Base-by-base conservation (phyloP, 2,888 invertebrate species). In the Amaurobius ferox region DNA sequence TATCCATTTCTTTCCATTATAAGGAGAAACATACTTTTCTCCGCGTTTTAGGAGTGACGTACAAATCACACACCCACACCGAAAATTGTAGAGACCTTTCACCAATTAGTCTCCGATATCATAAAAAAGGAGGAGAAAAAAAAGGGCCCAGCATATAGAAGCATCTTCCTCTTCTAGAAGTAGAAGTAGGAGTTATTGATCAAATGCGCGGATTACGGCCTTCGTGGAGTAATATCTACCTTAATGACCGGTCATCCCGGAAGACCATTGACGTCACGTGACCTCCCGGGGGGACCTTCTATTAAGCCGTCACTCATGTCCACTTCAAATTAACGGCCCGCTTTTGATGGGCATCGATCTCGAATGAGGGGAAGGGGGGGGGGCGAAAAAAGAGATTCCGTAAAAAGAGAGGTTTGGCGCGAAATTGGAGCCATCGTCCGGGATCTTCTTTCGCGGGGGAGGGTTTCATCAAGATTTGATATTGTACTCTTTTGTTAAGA, bases 261-360 rank as follows among this genome's bases (percentile, higher is more conserved):
- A 76, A 30, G 83, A 76, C 81, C 81, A 76, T 71, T 76, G 71
- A 81, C 74, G 81, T 81, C 81, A 74, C 81, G 81, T 74, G 81
- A 76, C 81, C 68, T 74, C 55, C 55, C 55, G 19, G 70, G 72
- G 77, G 77, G 83, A 78, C 83, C 83, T 66, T 72, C 83, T 85
- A 85, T 85, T 85, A 85, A 85, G 83, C 77, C 77, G 83, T 85
- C 83, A 85, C 83, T 85, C 83, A 85, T 77, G 83, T 72, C 83
- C 72, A 77, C 83, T 85, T 85, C 83, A 85, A 85, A 85, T 85
- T 77, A 85, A 85, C 83, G 77, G 83, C 71, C 83, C 77, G 74
- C 74, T 74, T 85, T 77, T 77, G 83, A 85, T 85, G 83, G 83
- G 55, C 66, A 85, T 85, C 83, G 83, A 85, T 85, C 83, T 72